phyloP scores from a whole-genome alignment of 2,797 vertebrate genomes.

The Crenuchus spilurus region DNA sequence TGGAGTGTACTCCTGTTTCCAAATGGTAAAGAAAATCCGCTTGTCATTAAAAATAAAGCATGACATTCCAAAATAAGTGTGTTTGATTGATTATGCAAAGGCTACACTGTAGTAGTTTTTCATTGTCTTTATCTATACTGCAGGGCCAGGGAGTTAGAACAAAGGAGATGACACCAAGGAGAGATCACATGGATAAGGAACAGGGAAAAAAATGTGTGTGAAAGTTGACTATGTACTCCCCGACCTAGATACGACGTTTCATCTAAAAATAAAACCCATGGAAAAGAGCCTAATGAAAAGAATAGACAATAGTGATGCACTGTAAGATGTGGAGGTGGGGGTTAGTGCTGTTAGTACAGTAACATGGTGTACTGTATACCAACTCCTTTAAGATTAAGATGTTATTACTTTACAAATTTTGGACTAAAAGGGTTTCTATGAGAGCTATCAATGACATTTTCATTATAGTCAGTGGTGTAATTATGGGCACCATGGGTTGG shows the following conservation, averaged over 20 bases:
- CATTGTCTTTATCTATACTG: slow-evolving; percentile 75
- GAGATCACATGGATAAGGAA: slow-evolving; percentile 77
- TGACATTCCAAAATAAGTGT: slow-evolving; percentile 73
- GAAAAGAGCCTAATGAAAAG: slow-evolving; percentile 68
- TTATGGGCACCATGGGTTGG: neutral
- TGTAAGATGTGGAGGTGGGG: slow-evolving; percentile 1
- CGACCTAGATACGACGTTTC: slow-evolving; percentile 76
- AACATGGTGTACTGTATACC: slow-evolving; percentile 7
- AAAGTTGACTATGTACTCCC: slow-evolving; percentile 69
- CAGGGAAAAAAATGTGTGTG: slow-evolving; percentile 69
- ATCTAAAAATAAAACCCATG: slow-evolving; percentile 76
- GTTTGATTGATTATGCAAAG: slow-evolving; percentile 75
- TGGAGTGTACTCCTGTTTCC: slow-evolving; percentile 69
- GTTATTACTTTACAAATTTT: neutral
- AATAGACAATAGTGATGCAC: slow-evolving; percentile 63
- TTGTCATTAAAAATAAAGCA: slow-evolving; percentile 77
- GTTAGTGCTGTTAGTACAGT: neutral
- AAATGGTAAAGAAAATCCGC: slow-evolving; percentile 59
- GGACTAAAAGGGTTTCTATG: neutral
- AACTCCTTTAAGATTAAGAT: neutral
- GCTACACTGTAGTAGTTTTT: slow-evolving; percentile 74
- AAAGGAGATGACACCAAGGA: slow-evolving; percentile 68
- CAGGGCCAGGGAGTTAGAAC: slow-evolving; percentile 66
- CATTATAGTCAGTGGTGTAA: neutral
- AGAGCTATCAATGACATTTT: neutral